A percentile compares a stretch with the other conserved stretches of the same genome.
Evolutionary conservation across 2,113 vertebrate species (phyloP).

Genomic region (Laticauda laticaudata): DNA sequence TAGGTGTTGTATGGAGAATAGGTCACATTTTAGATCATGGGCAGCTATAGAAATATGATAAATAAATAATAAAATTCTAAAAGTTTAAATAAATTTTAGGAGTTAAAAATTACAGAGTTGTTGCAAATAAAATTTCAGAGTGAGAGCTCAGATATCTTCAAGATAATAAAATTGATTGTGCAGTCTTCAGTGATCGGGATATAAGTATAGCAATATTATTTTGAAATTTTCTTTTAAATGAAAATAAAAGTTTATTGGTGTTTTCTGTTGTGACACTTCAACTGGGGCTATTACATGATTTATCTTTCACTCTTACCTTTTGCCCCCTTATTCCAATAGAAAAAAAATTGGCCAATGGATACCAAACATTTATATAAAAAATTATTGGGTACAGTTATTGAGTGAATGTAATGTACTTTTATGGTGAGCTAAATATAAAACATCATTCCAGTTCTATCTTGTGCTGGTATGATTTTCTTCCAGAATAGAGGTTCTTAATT

Average conservation of each 20-base stretch:
- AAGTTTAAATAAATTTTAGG: not conserved
- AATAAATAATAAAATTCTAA: not conserved
- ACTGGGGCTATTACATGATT: not conserved
- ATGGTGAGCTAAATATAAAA: not conserved
- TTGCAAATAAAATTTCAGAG: not conserved
- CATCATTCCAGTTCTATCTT: slow-evolving; percentile 27
- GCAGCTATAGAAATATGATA: not conserved
- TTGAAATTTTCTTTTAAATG: not conserved
- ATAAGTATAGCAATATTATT: not conserved
- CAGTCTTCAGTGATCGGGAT: not conserved
- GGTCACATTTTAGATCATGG: not conserved
- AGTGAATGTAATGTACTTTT: not conserved
- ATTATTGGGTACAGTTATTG: not conserved
- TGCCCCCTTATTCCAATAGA: not conserved
- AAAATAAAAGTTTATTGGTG: not conserved
- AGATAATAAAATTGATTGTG: not conserved
- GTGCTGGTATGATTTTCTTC: not conserved
- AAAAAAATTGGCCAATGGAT: not conserved
- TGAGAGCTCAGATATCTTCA: not conserved
- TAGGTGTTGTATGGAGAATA: not conserved
- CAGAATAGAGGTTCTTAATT: not conserved
- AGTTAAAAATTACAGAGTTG: not conserved
- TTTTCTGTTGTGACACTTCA: not conserved
- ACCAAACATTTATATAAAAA: not conserved
- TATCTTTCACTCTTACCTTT: not conserved